Evolutionary conservation across 2,797 vertebrate genomes (phyloP).

Genomic region (Xiphophorus birchmanni): DNA sequence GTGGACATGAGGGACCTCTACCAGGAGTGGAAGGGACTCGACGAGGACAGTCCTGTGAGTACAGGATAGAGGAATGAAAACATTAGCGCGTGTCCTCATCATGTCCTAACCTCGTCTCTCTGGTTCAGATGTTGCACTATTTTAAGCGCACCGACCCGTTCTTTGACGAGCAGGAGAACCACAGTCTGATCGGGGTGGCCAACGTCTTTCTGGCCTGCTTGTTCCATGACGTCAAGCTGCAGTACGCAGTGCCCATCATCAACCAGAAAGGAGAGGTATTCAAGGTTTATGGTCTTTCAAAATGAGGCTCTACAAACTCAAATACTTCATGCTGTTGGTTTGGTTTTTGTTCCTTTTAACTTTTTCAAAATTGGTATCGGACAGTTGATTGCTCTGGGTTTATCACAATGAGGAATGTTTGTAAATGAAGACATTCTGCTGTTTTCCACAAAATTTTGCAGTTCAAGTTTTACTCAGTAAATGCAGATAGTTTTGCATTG

Average conservation of each 20-base stretch:
- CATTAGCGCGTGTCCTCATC: background rate
- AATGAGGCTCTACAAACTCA: background rate
- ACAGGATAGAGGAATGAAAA: background rate
- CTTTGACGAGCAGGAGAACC: slow-evolving; percentile 95
- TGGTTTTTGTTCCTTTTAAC: background rate
- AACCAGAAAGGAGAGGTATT: slow-evolving; percentile 97
- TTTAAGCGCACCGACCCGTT: slow-evolving; percentile 94
- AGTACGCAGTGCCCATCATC: slow-evolving; percentile 95
- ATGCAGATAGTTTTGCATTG: background rate
- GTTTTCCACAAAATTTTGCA: background rate
- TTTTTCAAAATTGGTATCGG: background rate
- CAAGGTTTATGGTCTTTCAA: background rate
- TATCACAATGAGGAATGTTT: background rate
- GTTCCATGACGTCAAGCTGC: slow-evolving; percentile 92
- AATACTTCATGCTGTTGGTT: background rate
- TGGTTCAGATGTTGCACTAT: slow-evolving; percentile 87
- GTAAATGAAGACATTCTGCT: background rate
- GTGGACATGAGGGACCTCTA: slow-evolving; percentile 97
- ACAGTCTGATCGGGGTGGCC: slow-evolving; percentile 95
- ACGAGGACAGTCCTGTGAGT: slow-evolving; percentile 90
- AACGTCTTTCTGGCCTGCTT: slow-evolving; percentile 96
- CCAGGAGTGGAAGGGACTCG: slow-evolving; percentile 94
- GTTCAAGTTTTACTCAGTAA: background rate
- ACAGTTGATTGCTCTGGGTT: background rate
- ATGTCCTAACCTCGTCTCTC: background rate